Evolutionary conservation across 2,797 vertebrate genomes (phyloP), one percentile per base, ranked within the genome.

Genomic region (Galagoides demidoff): DNA sequence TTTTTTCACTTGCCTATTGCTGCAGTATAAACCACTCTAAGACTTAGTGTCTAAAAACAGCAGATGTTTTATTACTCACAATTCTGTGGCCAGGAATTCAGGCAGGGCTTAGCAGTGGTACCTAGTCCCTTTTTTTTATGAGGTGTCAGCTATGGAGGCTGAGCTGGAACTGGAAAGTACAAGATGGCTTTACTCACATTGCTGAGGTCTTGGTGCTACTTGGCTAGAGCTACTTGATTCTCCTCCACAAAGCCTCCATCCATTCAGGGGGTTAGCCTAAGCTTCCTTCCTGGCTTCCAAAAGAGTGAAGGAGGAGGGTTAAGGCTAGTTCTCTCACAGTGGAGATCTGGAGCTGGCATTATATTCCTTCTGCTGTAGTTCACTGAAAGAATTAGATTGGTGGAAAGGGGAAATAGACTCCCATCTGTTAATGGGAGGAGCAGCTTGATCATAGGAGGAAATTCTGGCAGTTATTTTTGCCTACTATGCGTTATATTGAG

Each of bases 261-360:
- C 39, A 5, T 45, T 82, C 14, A 52, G 89, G 94, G 66, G 22
- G 85, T 82, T 92, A 86, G 57, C 59, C 14, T 87, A 92, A 90
- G 68, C 45, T 77, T 97, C 71, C 16, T 92, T 88, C 55, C 25
- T 37, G 52, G n/a, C 34, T 92, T 92, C 61, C 45, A 73, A n/a
- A 2, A 73, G 17, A 23, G 37, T 43, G 31, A 96, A 90, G 66
- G 27, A 71, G 70, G 76, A 78, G 34, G 66, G n/a, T 86, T 70
- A 31, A 90, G 55, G 59, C n/a, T 91, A 79, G 14, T 64, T 93
- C 23, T 93, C 45, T 68, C 90, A 55, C 73, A 70, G n/a, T 49
- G 2, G 49, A 31, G 29, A 52, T 82, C n/a, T 74, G 37, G 64
- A 92, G 70, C n/a, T 70, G 16, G 55, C 16, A 29, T 88, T 90